Percentiles rank a stretch among this genome's conserved stretches.
These are phyloP conservation scores for Anas platyrhynchos DNA, from an alignment of 2,113 vertebrate species.

Conservation along the genomic window DNA sequence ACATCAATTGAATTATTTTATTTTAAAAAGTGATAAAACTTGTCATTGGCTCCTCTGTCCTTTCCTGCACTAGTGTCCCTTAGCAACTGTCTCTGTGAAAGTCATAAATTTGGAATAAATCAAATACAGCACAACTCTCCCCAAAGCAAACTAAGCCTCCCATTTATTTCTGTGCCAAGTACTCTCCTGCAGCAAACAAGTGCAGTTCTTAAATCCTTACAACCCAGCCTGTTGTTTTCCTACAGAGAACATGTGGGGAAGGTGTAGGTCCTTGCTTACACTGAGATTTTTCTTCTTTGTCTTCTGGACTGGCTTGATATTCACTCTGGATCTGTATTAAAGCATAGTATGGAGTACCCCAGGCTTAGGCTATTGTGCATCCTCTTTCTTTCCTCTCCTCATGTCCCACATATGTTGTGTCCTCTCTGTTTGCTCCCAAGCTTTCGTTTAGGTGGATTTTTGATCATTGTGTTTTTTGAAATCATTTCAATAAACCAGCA, in stretches of 20 bases:
- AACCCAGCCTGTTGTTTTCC: neutral
- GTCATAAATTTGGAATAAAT: constrained; percentile 27
- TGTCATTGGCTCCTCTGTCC: neutral
- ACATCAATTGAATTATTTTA: neutral
- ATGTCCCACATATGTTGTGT: neutral
- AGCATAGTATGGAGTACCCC: neutral
- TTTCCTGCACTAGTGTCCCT: neutral
- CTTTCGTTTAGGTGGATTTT: neutral
- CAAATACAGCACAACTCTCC: neutral
- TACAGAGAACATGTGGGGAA: neutral
- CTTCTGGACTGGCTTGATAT: neutral
- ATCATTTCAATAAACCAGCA: neutral
- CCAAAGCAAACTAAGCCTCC: constrained; percentile 20
- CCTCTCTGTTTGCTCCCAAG: neutral
- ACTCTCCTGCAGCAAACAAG: constrained; percentile 24
- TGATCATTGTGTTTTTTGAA: neutral
- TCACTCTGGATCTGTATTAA: neutral
- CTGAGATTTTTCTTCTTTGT: neutral
- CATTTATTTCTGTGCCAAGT: constrained; percentile 28
- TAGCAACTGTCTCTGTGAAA: constrained; percentile 20
- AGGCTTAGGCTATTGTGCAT: neutral
- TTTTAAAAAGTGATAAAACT: neutral
- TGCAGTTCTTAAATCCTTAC: constrained; percentile 25
- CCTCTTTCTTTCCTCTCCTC: neutral
- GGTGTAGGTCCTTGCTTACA: neutral